phyloP scores from a whole-genome alignment of 2,888 invertebrate genomes.

The Apodemia zela region DNA sequence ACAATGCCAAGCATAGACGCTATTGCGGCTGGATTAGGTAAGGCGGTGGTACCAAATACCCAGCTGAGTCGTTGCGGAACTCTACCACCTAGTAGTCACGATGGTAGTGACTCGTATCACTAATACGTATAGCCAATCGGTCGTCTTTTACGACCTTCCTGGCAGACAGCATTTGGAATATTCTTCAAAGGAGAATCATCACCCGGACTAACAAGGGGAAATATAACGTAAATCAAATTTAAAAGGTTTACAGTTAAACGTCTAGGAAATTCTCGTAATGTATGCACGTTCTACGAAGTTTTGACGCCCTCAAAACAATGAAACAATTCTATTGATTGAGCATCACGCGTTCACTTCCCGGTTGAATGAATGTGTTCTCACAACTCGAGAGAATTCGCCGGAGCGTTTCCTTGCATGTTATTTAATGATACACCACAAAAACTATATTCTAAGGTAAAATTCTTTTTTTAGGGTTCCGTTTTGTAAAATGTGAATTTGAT shows the following conservation, averaged over 20 bases:
- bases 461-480: not conserved
- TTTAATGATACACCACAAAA: slow-evolving; percentile 7
- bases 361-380: slow-evolving; percentile 29
- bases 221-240: not conserved
- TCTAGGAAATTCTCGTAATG: slow-evolving; percentile 10
- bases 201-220: no score
- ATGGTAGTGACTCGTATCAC: no score
- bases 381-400: slow-evolving; percentile 22
- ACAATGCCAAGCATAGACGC: no score
- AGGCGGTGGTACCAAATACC: no score
- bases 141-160: no score
- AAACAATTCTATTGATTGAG: slow-evolving; percentile 28
- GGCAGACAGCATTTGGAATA: no score
- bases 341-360: slow-evolving; percentile 26
- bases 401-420: slow-evolving; percentile 13
- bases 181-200: no score
- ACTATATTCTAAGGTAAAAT: slow-evolving; percentile 5
- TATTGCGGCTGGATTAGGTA: no score
- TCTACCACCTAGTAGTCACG: no score
- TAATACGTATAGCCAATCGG: no score
- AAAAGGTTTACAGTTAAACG: not conserved
- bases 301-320: slow-evolving; percentile 29
- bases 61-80: no score
- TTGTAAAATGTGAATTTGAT: not conserved
- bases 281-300: slow-evolving; percentile 26